Percentiles rank a stretch among this genome's conserved stretches.
These are phyloP conservation scores for Sapayoa aenigma DNA, from an alignment of 2,113 vertebrate species.

Conservation along the genomic window DNA sequence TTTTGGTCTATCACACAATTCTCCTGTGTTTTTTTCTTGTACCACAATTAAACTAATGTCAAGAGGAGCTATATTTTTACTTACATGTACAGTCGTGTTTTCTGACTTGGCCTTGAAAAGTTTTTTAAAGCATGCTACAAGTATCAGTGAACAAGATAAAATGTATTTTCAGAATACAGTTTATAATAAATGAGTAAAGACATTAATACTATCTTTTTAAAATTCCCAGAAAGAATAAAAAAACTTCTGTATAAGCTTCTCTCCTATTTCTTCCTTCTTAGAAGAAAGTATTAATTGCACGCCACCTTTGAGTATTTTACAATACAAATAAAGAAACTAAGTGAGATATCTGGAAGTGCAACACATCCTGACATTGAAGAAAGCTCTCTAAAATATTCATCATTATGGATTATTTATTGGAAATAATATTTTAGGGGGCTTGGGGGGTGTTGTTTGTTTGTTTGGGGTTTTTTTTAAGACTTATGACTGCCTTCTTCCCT, in stretches of 20 bases:
- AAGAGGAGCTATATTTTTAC: too few species aligned
- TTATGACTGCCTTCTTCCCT: not conserved
- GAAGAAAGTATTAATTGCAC: not conserved
- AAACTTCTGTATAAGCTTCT: not conserved
- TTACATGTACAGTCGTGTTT: not conserved
- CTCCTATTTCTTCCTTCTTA: not conserved
- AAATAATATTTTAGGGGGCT: not conserved
- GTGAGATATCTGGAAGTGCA: not conserved
- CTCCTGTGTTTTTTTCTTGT: not conserved
- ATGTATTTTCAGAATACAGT: not conserved
- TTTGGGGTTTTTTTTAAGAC: not conserved
- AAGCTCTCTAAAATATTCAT: not conserved
- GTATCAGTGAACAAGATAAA: not conserved
- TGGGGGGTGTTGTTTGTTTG: not conserved
- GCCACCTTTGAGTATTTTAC: not conserved
- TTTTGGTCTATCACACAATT: not conserved
- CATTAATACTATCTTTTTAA: not conserved
- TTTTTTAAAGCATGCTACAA: not conserved
- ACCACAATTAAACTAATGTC: not conserved
- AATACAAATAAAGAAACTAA: not conserved
- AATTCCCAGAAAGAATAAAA: not conserved
- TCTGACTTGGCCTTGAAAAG: not conserved
- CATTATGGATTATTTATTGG: not conserved
- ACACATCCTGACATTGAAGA: not conserved
- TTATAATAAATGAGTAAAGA: not conserved